Evolutionary conservation across 1,140 invertebrate genomes (phyloP), one percentile per base, ranked within the genome.

Genomic region (Chlorops oryzae): DNA sequence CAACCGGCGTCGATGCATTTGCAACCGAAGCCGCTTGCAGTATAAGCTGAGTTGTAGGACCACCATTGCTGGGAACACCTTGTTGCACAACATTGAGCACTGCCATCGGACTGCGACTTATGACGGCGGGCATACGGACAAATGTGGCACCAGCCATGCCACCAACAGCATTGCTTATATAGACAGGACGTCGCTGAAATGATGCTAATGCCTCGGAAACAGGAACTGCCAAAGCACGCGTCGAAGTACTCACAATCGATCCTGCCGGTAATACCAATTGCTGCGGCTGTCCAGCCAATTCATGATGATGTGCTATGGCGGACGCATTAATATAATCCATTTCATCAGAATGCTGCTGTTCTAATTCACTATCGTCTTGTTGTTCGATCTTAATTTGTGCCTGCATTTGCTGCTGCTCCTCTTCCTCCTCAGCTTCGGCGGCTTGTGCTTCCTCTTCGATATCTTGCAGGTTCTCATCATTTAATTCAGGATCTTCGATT

Each of bases 71-170:
- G 6, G 24, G 24, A 13, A 56, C 54, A n/a, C 58, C 39, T 21
- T 65, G 65, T 52, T 69, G 65, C 46, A 69, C 65, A 37, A 69
- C 65, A 65, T 69, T 69, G 20, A 69, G 47, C 32, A 69, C 65
- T 22, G 65, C 64, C 65, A 69, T 65, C n/a, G 65, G 66, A 53
- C 62, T 69, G 18, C 65, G 59, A 51, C 65, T 69, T 38, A 69
- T 62, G 5, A 69, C 62, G 1, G 65, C 58, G 1, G 65, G 65
- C 65, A 69, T 69, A 0, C 65, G 58, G 2, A 69, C 65, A 38
- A 69, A 69, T 5, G 61, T 62, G 5, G 65, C 58, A 34, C 61
- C 60, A 3, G 61, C 58, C 32, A 66, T 17, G 1, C 57, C 59
- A 22, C 59, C 61, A 25, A 68, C 54, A 2, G 65, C 58, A 51